Evolutionary conservation across 1,140 invertebrate genomes (phyloP), one percentile per base, ranked within the genome.

Genomic region (Apolygus lucorum): DNA sequence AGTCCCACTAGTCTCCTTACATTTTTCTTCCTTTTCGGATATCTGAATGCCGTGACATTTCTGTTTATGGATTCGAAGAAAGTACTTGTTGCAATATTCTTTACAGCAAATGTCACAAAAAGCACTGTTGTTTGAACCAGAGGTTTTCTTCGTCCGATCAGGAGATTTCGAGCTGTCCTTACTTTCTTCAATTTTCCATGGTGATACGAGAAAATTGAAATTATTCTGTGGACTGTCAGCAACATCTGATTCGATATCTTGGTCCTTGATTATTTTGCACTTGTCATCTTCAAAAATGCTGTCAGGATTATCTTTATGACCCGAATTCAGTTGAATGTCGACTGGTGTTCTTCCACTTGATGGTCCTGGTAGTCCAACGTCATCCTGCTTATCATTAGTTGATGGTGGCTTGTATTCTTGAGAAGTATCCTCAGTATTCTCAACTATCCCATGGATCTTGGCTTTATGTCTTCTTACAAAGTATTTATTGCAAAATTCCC

Each of bases 21-120:
- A 77, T 28, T 78, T 79, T 8, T 80, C 78, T 67, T 80, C 78
- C 70, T 81, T 79, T 52, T 83, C 83, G 8, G 85, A 84, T 28
- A 88, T 82, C 24, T 85, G 79, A 17, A 87, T 82, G 0, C 89
- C 89, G 75, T 92, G 90, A n/a, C 87, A 81, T 76, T 91, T 90
- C 78, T 92, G 84, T 74, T 95, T 93, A 78, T 98, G 95, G 21
- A 92, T 95, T 28, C 91, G 85, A 22, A 98, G 79, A 77, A 96
- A 96, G 76, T 96, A 96, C 76, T 96, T 95, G 78, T 96, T 97
- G 78, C 91, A 92, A 78, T 96, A 93, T 80, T 96, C 94, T 78
- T 96, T 96, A 76, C 91, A 91, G 77, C 95, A 98, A 62, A 96
- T 86, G 76, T 96, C 93, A 79, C 94, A 97, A 77, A 95, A 96